Evolutionary conservation across 2,888 invertebrate species (phyloP).

Genomic region (Chrysolina haemoptera): DNA sequence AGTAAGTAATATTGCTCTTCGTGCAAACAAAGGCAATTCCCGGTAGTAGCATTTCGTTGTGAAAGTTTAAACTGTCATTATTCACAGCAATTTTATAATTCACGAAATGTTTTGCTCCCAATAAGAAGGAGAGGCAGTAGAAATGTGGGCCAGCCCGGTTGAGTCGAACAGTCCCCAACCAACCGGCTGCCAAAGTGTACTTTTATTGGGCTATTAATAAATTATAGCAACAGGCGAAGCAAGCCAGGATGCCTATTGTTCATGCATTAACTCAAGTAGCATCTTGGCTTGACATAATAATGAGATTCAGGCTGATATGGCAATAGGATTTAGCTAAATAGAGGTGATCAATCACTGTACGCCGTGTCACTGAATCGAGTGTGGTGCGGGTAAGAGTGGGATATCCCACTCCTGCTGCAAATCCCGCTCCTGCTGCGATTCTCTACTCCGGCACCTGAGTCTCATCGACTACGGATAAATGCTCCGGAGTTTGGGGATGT

Average conservation of each 20-base stretch:
- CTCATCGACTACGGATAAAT: slow-evolving; percentile 50
- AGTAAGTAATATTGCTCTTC: slow-evolving; percentile 14
- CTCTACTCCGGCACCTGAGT: slow-evolving; percentile 65
- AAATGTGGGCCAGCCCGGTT: slow-evolving; percentile 47
- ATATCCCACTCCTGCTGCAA: slow-evolving; percentile 52
- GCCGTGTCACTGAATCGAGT: slow-evolving; percentile 67
- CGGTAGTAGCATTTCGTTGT: slow-evolving; percentile 54
- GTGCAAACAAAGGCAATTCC: slow-evolving; percentile 57
- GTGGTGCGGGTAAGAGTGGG: slow-evolving; percentile 52
- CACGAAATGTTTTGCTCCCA: slow-evolving; percentile 56
- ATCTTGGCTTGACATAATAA: slow-evolving; percentile 71
- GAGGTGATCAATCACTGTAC: slow-evolving; percentile 68
- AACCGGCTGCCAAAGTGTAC: slow-evolving; percentile 58
- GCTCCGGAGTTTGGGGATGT: slow-evolving; percentile 35
- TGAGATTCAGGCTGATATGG: slow-evolving; percentile 70
- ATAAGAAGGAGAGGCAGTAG: slow-evolving; percentile 63
- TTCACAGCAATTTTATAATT: slow-evolving; percentile 62
- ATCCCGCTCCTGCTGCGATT: slow-evolving; percentile 48
- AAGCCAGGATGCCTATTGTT: slow-evolving; percentile 67
- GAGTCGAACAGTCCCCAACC: slow-evolving; percentile 32
- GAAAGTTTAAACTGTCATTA: slow-evolving; percentile 65
- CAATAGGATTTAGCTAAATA: slow-evolving; percentile 66
- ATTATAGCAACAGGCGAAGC: slow-evolving; percentile 70
- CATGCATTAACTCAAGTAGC: slow-evolving; percentile 70
- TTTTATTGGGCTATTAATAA: slow-evolving; percentile 71